Evolutionary conservation across 2,888 invertebrate species (phyloP).

Genomic region (Campoplex nolae): DNA sequence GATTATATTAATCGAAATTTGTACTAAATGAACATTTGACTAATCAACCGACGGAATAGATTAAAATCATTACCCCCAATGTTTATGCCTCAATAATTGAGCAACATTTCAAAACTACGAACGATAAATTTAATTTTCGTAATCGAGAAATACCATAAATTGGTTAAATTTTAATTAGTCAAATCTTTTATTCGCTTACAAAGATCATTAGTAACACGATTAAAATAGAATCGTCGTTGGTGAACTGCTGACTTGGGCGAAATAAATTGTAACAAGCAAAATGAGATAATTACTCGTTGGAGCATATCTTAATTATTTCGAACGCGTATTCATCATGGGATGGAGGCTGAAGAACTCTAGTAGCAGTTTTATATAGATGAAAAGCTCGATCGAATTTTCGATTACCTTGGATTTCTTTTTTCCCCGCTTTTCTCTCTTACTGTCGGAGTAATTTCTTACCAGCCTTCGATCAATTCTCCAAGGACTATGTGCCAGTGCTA

Average conservation of each 20-base stretch:
- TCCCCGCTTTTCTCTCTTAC: background rate
- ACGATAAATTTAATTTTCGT: background rate
- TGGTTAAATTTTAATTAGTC: background rate
- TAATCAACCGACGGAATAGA: background rate
- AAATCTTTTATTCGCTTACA: background rate
- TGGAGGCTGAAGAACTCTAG: background rate
- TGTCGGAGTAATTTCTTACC: slow-evolving; percentile 49
- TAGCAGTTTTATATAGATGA: slow-evolving; percentile 18
- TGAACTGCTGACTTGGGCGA: slow-evolving; percentile 11
- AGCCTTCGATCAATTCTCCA: slow-evolving; percentile 30
- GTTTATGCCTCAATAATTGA: background rate
- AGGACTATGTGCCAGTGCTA: slow-evolving; percentile 24
- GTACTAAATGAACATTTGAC: background rate
- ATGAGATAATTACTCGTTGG: slow-evolving; percentile 25
- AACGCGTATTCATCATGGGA: slow-evolving; percentile 30
- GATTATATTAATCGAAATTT: background rate
- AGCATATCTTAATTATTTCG: slow-evolving; percentile 34
- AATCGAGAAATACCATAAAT: background rate
- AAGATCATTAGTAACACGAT: background rate
- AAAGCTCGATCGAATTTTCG: slow-evolving; percentile 36
- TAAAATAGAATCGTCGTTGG: background rate
- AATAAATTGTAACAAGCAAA: slow-evolving; percentile 31
- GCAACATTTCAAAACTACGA: background rate
- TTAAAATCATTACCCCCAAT: no score
- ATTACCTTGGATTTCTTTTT: slow-evolving; percentile 13